phyloP scores from a whole-genome alignment of 1,140 invertebrate species.

The Caenorhabditis brenneri region DNA sequence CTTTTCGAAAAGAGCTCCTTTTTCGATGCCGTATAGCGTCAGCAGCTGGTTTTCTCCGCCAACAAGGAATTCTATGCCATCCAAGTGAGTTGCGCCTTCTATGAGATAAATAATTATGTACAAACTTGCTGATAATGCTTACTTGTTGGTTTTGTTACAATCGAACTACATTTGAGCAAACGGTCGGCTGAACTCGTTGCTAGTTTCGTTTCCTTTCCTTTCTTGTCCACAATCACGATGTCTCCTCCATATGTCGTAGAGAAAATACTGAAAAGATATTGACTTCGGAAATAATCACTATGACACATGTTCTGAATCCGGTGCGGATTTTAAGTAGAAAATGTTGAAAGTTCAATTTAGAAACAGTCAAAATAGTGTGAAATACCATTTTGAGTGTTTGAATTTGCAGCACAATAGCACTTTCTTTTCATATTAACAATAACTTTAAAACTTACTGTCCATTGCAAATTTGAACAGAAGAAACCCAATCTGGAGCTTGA shows the following conservation, averaged over 20 bases:
- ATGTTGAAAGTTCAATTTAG: too few relatives aligned
- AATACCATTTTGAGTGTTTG: too few relatives aligned
- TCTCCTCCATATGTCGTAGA: conserved; percentile 64
- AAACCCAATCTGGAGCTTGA: conserved; percentile 63
- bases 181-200: conserved; percentile 42
- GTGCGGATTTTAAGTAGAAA: too few relatives aligned
- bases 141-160: conserved; percentile 18
- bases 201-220: conserved; percentile 19
- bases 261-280: conserved; percentile 60
- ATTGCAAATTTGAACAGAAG: conserved; percentile 52
- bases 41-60: conserved; percentile 62
- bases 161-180: conserved; percentile 40
- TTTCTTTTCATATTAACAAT: too few relatives aligned
- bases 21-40: conserved; percentile 52
- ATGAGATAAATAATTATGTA: neutral
- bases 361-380: too few relatives aligned
- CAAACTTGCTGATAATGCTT: neutral
- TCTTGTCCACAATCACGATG: conserved; percentile 57
- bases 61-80: conserved; percentile 47
- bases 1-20: conserved; percentile 7
- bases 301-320: conserved; percentile 60
- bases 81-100: conserved; percentile 10
- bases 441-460: conserved; percentile 53
- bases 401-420: too few relatives aligned
- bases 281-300: conserved; percentile 49